phyloP scores from a whole-genome alignment of 2,797 vertebrate genomes.

The Melanotaenia pygmaea region DNA sequence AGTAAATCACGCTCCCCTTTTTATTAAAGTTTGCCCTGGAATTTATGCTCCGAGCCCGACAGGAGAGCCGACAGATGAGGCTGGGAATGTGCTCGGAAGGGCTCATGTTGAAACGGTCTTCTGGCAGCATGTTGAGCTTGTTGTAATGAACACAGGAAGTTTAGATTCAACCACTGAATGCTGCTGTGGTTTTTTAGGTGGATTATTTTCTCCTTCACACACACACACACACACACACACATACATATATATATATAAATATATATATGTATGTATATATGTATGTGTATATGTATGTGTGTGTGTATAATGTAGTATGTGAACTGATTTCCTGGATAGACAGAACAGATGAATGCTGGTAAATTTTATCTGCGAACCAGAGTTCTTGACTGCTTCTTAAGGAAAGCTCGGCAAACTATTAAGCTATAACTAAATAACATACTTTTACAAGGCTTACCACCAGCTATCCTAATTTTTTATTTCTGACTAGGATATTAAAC shows the following conservation, averaged over 20 bases:
- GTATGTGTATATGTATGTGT: too few species aligned
- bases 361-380: slow-evolving; percentile 56
- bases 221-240: background rate
- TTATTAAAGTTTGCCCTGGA: slow-evolving; percentile 77
- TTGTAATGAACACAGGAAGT: slow-evolving; percentile 71
- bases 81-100: slow-evolving; percentile 46
- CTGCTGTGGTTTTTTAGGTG: slow-evolving; percentile 46
- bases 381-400: slow-evolving; percentile 40
- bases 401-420: slow-evolving; percentile 35
- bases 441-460: too few species aligned
- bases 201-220: slow-evolving; percentile 17
- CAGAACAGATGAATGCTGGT: slow-evolving; percentile 50
- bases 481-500: too few species aligned
- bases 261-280: too few species aligned
- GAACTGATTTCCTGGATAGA: too few species aligned
- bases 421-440: too few species aligned
- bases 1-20: slow-evolving; percentile 75
- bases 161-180: slow-evolving; percentile 57
- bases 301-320: too few species aligned
- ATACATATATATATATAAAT: too few species aligned
- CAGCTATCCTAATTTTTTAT: too few species aligned
- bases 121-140: slow-evolving; percentile 58
- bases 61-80: slow-evolving; percentile 57
- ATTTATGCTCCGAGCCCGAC: slow-evolving; percentile 71
- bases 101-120: slow-evolving; percentile 51